Evolutionary conservation across 2,113 vertebrate genomes (phyloP), one percentile per base, ranked within the genome.

Genomic region (Mormyrus iriodes): DNA sequence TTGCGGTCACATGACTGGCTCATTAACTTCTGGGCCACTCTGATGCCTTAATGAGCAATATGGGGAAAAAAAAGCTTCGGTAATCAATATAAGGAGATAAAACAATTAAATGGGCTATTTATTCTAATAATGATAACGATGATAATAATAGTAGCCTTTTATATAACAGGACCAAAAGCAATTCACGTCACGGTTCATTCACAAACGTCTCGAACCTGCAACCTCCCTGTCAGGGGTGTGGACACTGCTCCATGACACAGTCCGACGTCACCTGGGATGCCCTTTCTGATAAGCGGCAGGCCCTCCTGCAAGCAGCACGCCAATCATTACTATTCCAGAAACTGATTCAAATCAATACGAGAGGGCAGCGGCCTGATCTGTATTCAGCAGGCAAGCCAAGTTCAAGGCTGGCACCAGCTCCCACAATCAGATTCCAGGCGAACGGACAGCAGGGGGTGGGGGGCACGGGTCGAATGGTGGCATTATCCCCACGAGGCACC

Each of bases 261-360:
- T 1, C 48, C n/a, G 10, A 44, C 31, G 84, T 86, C 76, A 58
- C 17, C 88, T 51, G 55, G 88, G 35, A 58, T 35, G 53, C 85
- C 88, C 48, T 21, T 73, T 85, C 48, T 88, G 88, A 91, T 86
- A 89, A 87, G 91, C 44, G 55, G 21, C 82, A 3, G 86, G 52
- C 51, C 85, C 53, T 89, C 86, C 85, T 91, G 83, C 86, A 89
- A 91, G 69, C 46, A 53, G 88, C 88, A 89, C 82, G 88, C 58
- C 87, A 17, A 76, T 91, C 90, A 92, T 93, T 88, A 91, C 82
- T 88, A 90, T 91, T 89, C 90, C 39, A 88, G 12, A 88, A 89
- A 91, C 87, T 55, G 88, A 90, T 90, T 90, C 93, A 90, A 91
- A 91, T 93, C 87, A 90, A 90, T 92, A 90, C 79, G 89, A 90